phyloP scores from a whole-genome alignment of 2,888 invertebrate genomes.

The Papilio protenor region DNA sequence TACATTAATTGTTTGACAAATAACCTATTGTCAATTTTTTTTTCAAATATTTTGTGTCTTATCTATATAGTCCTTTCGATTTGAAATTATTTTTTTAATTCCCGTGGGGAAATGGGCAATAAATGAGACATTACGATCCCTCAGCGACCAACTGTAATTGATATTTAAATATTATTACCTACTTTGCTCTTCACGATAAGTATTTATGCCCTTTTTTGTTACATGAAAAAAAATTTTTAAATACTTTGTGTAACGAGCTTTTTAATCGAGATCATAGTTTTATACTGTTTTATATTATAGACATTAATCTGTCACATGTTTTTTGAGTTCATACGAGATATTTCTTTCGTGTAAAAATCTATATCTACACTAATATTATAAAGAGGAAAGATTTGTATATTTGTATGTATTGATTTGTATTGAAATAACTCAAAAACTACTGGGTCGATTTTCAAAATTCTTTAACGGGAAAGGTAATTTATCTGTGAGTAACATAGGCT shows the following conservation, averaged over 20 bases:
- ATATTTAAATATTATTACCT: not conserved
- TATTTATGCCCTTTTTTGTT: not conserved
- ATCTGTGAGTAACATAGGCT: too few species aligned
- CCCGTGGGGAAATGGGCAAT: not conserved
- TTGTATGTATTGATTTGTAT: too few species aligned
- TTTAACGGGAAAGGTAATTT: too few species aligned
- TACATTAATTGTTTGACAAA: not conserved
- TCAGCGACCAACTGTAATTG: not conserved
- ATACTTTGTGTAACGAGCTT: not conserved
- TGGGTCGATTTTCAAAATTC: too few species aligned
- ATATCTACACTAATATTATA: too few species aligned
- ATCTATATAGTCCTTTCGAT: not conserved
- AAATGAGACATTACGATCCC: conserved; percentile 2
- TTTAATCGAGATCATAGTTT: not conserved
- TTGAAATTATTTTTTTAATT: not conserved
- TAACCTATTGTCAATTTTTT: not conserved
- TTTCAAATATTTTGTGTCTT: not conserved
- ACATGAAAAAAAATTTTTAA: not conserved
- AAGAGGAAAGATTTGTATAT: too few species aligned
- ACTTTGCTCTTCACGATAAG: not conserved
- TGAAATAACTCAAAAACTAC: too few species aligned
- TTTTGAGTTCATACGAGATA: too few species aligned
- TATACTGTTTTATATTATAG: too few species aligned
- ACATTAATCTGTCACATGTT: too few species aligned
- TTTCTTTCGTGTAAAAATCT: too few species aligned